Evolutionary conservation across 2,888 invertebrate species (phyloP).

Genomic region (Chymomyza fuscimana): DNA sequence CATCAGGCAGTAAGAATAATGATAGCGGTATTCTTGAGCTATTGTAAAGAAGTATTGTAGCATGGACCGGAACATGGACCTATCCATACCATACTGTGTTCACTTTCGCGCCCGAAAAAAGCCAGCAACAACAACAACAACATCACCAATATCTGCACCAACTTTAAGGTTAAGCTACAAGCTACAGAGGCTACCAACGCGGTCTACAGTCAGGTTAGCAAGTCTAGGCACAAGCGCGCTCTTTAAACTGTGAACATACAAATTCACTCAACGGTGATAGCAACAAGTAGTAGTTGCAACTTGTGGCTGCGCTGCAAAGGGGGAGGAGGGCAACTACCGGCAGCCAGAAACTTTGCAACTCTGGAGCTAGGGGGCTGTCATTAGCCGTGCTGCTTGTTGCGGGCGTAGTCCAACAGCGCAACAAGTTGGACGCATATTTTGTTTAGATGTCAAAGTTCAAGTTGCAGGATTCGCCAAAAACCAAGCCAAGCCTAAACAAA

Average conservation of each 20-base stretch:
- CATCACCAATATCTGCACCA: background rate
- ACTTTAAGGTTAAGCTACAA: constrained; percentile 56
- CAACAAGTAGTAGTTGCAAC: constrained; percentile 40
- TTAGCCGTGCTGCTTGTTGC: constrained; percentile 45
- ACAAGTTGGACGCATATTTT: constrained; percentile 71
- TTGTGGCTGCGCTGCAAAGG: constrained; percentile 19
- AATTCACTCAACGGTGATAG: constrained; percentile 78
- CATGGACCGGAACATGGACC: constrained; percentile 19
- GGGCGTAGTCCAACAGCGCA: constrained; percentile 59
- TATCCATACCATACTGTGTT: constrained; percentile 47
- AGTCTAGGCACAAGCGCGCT: constrained; percentile 25
- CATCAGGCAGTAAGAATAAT: constrained; percentile 69
- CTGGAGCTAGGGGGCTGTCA: constrained; percentile 1
- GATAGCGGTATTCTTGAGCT: constrained; percentile 79
- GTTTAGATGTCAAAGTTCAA: constrained; percentile 67
- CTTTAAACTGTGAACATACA: constrained; percentile 77
- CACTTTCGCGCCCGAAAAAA: constrained; percentile 67
- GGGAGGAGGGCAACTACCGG: background rate
- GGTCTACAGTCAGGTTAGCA: constrained; percentile 39
- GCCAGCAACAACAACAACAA: background rate
- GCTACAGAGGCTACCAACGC: constrained; percentile 24
- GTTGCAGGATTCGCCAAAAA: constrained; percentile 24
- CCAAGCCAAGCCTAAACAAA: constrained; percentile 25
- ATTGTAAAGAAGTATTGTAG: constrained; percentile 50
- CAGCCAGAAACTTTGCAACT: background rate